Conservation (phyloP, 2,888 invertebrate species). For the Creontiades dilutus region DNA sequence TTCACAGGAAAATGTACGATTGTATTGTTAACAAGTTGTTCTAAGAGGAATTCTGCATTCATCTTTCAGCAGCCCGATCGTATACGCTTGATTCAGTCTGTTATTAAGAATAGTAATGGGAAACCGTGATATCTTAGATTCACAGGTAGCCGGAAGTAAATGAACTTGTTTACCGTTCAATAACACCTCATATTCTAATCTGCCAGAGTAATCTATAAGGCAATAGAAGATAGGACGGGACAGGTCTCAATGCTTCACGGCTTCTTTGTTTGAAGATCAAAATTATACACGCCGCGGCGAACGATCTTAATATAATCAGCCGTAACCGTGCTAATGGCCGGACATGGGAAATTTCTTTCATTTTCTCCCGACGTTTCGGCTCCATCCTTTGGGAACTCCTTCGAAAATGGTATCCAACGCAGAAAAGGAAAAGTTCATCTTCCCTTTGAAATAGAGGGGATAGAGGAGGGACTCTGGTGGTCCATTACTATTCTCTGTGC, state of each 20-base stretch:
- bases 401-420: not conserved
- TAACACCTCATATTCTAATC: not conserved
- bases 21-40: too few species aligned
- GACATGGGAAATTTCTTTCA: constrained; percentile 34
- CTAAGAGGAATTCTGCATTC: too few species aligned
- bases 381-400: constrained; percentile 14
- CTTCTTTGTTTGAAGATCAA: constrained; percentile 4
- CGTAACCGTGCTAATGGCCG: constrained; percentile 34
- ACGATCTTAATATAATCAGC: constrained; percentile 15
- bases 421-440: not conserved
- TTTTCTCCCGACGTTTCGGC: not conserved
- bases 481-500: not conserved
- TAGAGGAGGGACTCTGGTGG: not conserved
- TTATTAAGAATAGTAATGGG: too few species aligned
- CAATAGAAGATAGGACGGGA: not conserved
- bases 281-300: not conserved
- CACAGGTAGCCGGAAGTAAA: not conserved
- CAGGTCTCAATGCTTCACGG: not conserved
- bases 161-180: not conserved
- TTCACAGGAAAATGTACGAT: too few species aligned
- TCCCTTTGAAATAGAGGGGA: not conserved
- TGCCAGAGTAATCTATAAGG: not conserved
- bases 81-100: too few species aligned
- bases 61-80: too few species aligned
- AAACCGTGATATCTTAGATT: too few species aligned